Conservation (phyloP, 2,797 vertebrate genomes). For the Vultur gryphus region DNA sequence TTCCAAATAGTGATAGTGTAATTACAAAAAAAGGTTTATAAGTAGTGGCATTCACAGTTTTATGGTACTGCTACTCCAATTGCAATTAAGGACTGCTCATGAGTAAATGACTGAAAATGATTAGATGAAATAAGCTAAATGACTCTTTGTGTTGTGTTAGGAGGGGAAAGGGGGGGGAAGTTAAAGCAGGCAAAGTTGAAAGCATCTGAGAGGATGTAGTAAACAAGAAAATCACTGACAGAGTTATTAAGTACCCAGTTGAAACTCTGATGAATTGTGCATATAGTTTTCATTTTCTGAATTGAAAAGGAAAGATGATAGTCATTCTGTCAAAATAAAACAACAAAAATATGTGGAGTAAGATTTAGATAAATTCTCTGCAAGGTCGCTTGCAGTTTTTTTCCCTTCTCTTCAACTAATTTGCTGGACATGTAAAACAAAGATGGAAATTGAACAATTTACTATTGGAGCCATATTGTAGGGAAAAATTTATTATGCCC, state of each 20-base stretch:
- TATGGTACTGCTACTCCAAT: background rate
- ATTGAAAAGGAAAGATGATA: background rate
- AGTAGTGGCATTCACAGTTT: background rate
- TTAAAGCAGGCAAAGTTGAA: background rate
- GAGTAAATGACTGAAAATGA: background rate
- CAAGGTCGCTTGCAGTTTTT: background rate
- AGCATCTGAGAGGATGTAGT: background rate
- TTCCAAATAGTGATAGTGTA: background rate
- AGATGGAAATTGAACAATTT: background rate
- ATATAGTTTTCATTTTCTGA: background rate
- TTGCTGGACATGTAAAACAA: background rate
- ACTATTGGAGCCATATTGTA: rapidly evolving
- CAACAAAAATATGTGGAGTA: background rate
- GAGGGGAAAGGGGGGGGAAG: background rate
- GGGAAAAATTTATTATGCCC: background rate
- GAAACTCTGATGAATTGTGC: background rate
- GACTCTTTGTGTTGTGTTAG: background rate
- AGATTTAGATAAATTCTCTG: background rate
- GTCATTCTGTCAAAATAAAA: background rate
- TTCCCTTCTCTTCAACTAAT: background rate
- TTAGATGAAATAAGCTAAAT: background rate
- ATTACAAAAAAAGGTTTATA: background rate
- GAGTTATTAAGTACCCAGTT: background rate
- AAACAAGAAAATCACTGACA: background rate
- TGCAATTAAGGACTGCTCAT: background rate